phyloP scores from a whole-genome alignment of 2,113 vertebrate species.

The Recurvirostra avosetta region DNA sequence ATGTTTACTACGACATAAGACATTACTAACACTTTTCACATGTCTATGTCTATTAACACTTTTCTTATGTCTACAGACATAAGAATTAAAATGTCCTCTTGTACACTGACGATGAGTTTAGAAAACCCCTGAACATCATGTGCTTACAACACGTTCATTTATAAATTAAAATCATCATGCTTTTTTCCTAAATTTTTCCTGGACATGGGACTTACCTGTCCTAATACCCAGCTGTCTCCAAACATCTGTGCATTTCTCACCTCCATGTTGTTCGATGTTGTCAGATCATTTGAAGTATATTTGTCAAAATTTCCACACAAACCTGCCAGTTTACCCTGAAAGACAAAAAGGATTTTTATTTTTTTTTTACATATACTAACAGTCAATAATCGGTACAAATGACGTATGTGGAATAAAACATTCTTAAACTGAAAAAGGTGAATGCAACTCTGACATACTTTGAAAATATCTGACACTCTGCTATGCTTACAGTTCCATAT shows the following conservation, averaged over 20 bases:
- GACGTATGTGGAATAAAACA: background rate
- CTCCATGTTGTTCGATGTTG: conserved; percentile 95
- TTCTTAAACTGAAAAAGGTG: background rate
- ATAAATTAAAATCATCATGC: background rate
- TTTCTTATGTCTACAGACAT: background rate
- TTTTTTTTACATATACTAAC: background rate
- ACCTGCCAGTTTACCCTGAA: conserved; percentile 88
- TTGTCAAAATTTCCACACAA: conserved; percentile 98
- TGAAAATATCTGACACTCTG: background rate
- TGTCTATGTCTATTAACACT: too few relatives aligned
- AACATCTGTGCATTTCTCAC: conserved; percentile 95
- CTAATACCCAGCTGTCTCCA: conserved; percentile 95
- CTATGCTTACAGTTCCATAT: background rate
- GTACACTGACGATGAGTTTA: background rate
- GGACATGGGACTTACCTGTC: conserved; percentile 80
- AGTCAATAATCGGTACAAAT: background rate
- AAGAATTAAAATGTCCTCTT: background rate
- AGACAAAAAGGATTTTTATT: background rate
- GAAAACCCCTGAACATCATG: background rate
- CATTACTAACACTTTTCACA: background rate
- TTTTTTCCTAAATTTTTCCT: background rate
- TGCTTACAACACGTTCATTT: background rate
- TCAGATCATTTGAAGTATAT: conserved; percentile 97
- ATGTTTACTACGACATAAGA: background rate
- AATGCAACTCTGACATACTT: background rate